phyloP scores from a whole-genome alignment of 2,888 invertebrate genomes.

The Luperina nickerlii region DNA sequence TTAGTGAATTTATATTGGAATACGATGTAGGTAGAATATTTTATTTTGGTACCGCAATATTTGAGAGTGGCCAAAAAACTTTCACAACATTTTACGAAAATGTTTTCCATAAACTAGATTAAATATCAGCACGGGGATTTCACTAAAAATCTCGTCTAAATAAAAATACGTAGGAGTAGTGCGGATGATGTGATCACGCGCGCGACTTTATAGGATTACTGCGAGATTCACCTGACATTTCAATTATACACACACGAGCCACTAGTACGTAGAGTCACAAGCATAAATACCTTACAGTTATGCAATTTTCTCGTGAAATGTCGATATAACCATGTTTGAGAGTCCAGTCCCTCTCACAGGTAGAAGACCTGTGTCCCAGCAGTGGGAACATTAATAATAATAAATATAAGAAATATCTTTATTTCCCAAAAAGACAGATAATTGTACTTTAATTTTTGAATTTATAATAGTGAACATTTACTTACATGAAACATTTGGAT shows the following conservation, averaged over 20 bases:
- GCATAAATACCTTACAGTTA: background rate
- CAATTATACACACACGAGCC: constrained; percentile 64
- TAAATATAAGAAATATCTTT: too few relatives aligned
- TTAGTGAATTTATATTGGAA: background rate
- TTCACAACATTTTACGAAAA: constrained; percentile 22
- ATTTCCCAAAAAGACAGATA: too few relatives aligned
- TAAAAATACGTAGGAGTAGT: constrained; percentile 48
- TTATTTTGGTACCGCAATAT: constrained; percentile 10
- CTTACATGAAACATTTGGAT: too few relatives aligned
- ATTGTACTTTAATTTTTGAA: too few relatives aligned
- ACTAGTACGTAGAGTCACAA: background rate
- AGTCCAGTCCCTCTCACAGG: too few relatives aligned
- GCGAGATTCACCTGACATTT: constrained; percentile 69
- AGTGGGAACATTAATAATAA: too few relatives aligned
- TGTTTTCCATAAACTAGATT: constrained; percentile 45
- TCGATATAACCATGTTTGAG: background rate
- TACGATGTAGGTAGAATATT: background rate
- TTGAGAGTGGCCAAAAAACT: constrained; percentile 10
- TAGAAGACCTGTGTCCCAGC: too few relatives aligned
- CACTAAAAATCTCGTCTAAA: constrained; percentile 35
- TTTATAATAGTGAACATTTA: too few relatives aligned
- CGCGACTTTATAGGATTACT: constrained; percentile 67
- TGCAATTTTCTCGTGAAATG: background rate
- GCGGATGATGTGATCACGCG: constrained; percentile 57
- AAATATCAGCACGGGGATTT: constrained; percentile 38